These are phyloP conservation scores for Ochotona princeps DNA, from an alignment of 2,113 vertebrate genomes.

Conservation along the genomic window DNA sequence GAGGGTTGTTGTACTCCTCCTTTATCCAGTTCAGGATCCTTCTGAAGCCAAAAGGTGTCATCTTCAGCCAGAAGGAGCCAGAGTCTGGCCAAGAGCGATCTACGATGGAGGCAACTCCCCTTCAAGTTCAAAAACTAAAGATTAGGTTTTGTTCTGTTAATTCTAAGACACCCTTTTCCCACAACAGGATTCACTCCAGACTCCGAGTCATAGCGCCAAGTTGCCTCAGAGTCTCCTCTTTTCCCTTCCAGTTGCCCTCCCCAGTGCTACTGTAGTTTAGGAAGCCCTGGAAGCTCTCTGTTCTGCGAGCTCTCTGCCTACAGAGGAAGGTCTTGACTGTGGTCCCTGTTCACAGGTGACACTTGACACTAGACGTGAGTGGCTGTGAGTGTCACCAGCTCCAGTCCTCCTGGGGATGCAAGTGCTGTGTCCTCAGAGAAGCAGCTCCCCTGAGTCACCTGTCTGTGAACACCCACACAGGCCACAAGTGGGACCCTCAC, in stretches of 20 bases:
- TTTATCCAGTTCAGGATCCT: constrained; percentile 94
- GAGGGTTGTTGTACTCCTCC: constrained; percentile 93
- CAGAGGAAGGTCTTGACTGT: no score
- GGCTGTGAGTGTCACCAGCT: not conserved
- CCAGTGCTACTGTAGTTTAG: no score
- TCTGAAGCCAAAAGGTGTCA: constrained; percentile 94
- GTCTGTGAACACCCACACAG: no score
- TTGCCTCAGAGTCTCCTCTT: not conserved
- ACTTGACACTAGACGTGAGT: not conserved
- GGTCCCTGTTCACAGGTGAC: not conserved
- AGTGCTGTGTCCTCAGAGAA: not conserved
- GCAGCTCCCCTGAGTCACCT: not conserved
- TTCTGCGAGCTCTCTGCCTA: not conserved
- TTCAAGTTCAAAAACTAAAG: constrained; percentile 67
- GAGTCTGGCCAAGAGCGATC: constrained; percentile 93
- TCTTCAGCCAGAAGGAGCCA: constrained; percentile 94
- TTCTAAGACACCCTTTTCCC: not conserved
- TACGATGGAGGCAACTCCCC: constrained; percentile 88
- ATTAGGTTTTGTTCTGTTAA: not conserved
- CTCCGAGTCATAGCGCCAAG: not conserved
- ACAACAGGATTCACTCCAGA: not conserved
- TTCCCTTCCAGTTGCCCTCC: no score
- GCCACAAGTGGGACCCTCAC: not conserved
- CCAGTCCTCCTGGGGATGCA: not conserved
- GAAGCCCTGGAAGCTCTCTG: not conserved